Evolutionary conservation across 2,888 invertebrate genomes (phyloP), one percentile per base, ranked within the genome.

Genomic region (Xanthostigma xanthostigma): DNA sequence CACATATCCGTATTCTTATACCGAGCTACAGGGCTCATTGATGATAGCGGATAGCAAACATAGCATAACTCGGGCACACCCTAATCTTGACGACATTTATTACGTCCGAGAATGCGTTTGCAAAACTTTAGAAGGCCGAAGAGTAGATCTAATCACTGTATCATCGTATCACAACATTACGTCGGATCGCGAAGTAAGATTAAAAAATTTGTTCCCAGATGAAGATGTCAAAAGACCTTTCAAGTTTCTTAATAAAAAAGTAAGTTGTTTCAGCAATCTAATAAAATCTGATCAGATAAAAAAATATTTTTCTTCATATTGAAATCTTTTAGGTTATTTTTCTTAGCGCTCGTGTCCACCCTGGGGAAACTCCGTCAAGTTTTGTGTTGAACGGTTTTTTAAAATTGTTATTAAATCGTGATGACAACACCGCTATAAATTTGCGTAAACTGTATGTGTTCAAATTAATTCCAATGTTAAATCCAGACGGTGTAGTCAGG

Each of bases 281-380:
- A 5, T 38, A 47, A 44, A 48, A 44, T 46, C 11, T 40, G 8
- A 48, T 36, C 14, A 44, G 44, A 46, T 41, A 2, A 12, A 46
- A 33, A 9, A 11, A 27, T 42, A 11, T 42, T 10, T 9, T 42
- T 9, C 10, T 10, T 42, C 2, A 10, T 8, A 11, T n/a, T 39
- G 2, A 42, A 46, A 51, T 45, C 48, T 60, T 60, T 36, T 61
- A 84, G 84, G 77, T 91, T 8, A 81, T 89, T 57, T 84, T 92
- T 64, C 69, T 93, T 58, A 90, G 88, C 50, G 90, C 91, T 5
- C 73, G 93, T 51, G 92, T 93, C 45, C 93, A 93, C 67, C 92
- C 92, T 11, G 92, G 92, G 2, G 93, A 93, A 68, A 91, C 91
- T 0, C 92, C 91, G 1, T 86, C 89, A 1, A 89, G 86, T 65